Conservation (phyloP, 2,888 invertebrate species). For the Lagria hirta region DNA sequence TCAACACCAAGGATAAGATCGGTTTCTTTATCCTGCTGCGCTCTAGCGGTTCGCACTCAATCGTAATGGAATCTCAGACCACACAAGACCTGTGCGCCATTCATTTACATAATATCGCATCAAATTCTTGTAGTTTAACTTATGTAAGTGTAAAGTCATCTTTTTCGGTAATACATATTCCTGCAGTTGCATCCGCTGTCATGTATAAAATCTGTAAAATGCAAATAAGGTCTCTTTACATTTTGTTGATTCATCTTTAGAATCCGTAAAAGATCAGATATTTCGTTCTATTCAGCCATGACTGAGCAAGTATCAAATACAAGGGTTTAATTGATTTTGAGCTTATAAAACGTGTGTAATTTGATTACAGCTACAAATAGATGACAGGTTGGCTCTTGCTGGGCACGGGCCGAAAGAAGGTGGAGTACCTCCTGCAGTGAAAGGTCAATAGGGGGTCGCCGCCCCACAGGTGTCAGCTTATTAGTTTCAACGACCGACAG, state of each 20-base stretch:
- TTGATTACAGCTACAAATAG: slow-evolving; percentile 28
- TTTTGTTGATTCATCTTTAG: slow-evolving; percentile 17
- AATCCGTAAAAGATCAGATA: not conserved
- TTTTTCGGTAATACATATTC: slow-evolving; percentile 11
- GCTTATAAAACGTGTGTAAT: slow-evolving; percentile 20
- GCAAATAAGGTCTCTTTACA: slow-evolving; percentile 5
- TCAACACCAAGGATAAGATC: slow-evolving; percentile 27
- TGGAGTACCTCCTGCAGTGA: slow-evolving; percentile 40
- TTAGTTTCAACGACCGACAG: slow-evolving; percentile 35
- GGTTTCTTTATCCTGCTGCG: slow-evolving; percentile 22
- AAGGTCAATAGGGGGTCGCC: slow-evolving; percentile 33
- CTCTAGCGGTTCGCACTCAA: slow-evolving; percentile 20
- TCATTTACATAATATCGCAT: slow-evolving; percentile 38
- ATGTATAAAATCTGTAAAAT: slow-evolving; percentile 13
- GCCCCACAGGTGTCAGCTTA: slow-evolving; percentile 43
- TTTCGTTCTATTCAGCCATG: slow-evolving; percentile 1
- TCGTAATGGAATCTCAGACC: slow-evolving; percentile 41
- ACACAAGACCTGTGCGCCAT: slow-evolving; percentile 39
- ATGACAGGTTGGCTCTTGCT: slow-evolving; percentile 31
- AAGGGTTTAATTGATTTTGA: slow-evolving; percentile 29
- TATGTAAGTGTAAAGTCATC: slow-evolving; percentile 20
- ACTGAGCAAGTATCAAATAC: slow-evolving; percentile 10
- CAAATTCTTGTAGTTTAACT: slow-evolving; percentile 21
- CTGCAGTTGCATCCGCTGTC: slow-evolving; percentile 11
- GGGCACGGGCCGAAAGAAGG: slow-evolving; percentile 37